phyloP scores from a whole-genome alignment of 2,113 vertebrate genomes.

The Zosterops borbonicus region DNA sequence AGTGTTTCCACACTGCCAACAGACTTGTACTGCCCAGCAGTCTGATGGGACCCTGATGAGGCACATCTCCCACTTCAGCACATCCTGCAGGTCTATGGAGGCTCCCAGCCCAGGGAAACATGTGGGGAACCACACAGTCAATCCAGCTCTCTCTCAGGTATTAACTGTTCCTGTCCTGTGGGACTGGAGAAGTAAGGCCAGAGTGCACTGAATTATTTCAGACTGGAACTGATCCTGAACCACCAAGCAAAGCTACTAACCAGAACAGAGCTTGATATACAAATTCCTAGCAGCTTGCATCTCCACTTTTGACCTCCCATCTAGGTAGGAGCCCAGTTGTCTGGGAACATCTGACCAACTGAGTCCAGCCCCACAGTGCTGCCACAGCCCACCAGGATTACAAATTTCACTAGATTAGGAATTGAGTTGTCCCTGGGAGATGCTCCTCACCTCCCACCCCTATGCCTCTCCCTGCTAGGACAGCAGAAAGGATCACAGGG shows the following conservation, averaged over 20 bases:
- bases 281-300: background rate
- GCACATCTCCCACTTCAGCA: background rate
- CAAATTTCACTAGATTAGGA: background rate
- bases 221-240: background rate
- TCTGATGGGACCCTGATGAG: background rate
- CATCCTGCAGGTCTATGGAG: background rate
- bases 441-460: background rate
- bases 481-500: background rate
- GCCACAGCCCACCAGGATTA: background rate
- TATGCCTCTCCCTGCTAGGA: background rate
- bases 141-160: background rate
- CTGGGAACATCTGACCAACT: background rate
- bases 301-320: background rate
- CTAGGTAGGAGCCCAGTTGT: background rate
- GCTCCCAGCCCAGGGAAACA: background rate
- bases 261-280: background rate
- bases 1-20: background rate
- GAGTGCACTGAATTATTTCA: background rate
- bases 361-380: background rate
- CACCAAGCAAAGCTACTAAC: background rate
- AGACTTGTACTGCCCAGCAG: background rate
- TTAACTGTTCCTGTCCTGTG: background rate
- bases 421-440: background rate
- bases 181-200: background rate
- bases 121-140: rapidly evolving